Base-by-base conservation (phyloP, 2,888 invertebrate species). In the Cyclophora punctaria region DNA sequence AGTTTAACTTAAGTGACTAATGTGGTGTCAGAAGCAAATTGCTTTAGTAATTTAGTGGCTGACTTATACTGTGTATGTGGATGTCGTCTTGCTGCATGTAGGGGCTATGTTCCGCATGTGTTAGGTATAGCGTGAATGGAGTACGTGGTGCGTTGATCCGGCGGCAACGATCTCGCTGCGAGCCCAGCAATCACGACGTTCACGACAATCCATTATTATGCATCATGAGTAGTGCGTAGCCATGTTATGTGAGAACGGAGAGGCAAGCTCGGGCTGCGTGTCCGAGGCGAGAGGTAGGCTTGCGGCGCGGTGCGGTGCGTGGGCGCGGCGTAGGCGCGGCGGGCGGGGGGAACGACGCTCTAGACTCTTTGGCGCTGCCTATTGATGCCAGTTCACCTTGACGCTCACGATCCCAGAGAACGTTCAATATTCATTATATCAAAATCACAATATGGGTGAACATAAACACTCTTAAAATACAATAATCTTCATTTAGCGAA, bases 281-380 rank as follows among this genome's bases (percentile, higher is more conserved):
- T 44, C 47, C 45, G 67, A 64, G 67, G 69, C 72, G 77, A 75
- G 5, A 43, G 42, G 80, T 80, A 78, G 78, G 78, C 73, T 67
- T 73, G 66, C 67, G 55, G 7, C 7, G 43, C 7, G 20, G 7
- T 56, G 45, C 49, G 64, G 63, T 71, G 75, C 76, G 81, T 78
- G 75, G 78, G 78, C 67, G 73, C 67, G 66, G 62, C 63, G 56
- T 65, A 69, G 67, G 64, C 60, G 59, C 49, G 56, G 49, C 49
- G 53, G 48, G 53, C 41, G 55, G 54, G 56, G 58, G 57, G 55
- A 63, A 54, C 61, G 56, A 57, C 70, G 64, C 66, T 67, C 66
- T 69, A 85, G 85, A 85, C 85, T 80, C 66, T 48, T 60, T 67
- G 84, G 83, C 84, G 84, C 81, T 69, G 71, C 68, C 62, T 58